A percentile compares a stretch with the other conserved stretches of the same genome.
phyloP scores from a whole-genome alignment of 2,888 invertebrate genomes.

The Synanthedon andrenaeformis region DNA sequence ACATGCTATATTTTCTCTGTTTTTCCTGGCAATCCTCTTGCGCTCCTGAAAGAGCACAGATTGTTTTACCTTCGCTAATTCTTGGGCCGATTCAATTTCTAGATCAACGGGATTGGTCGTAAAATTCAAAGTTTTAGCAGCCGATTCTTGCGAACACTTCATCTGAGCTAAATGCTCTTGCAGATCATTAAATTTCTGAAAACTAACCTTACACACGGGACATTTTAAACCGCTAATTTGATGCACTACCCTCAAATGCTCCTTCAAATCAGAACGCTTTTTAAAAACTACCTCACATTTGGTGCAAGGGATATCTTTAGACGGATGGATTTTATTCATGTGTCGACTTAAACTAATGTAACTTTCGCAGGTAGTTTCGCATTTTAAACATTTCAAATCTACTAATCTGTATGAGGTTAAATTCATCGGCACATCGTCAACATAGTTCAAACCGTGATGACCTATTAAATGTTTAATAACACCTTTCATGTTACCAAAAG shows the following conservation, averaged over 20 bases:
- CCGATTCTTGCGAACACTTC: no score
- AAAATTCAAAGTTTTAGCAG: no score
- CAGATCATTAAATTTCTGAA: slow-evolving; percentile 4
- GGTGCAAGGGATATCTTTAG: slow-evolving; percentile 5
- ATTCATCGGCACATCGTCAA: slow-evolving; percentile 7
- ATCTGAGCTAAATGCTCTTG: not conserved
- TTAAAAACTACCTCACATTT: slow-evolving; percentile 7
- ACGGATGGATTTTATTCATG: slow-evolving; percentile 6
- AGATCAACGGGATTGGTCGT: no score
- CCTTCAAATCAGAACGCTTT: slow-evolving; percentile 5
- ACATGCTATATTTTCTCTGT: slow-evolving; percentile 13
- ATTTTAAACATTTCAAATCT: slow-evolving; percentile 14
- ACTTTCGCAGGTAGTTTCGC: slow-evolving; percentile 8
- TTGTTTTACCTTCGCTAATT: slow-evolving; percentile 1
- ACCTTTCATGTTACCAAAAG: slow-evolving; percentile 10
- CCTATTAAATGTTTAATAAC: slow-evolving; percentile 12
- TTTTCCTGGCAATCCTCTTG: slow-evolving; percentile 3
- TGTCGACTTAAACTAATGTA: slow-evolving; percentile 8
- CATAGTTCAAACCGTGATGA: slow-evolving; percentile 12
- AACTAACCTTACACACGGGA: slow-evolving; percentile 5
- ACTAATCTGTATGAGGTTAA: slow-evolving; percentile 7
- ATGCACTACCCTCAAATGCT: slow-evolving; percentile 7
- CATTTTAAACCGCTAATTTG: slow-evolving; percentile 3
- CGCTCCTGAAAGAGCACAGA: not conserved
- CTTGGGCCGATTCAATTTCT: slow-evolving; percentile 1